Base-by-base conservation (phyloP, 2,888 invertebrate genomes). In the Crepidodera aurea region DNA sequence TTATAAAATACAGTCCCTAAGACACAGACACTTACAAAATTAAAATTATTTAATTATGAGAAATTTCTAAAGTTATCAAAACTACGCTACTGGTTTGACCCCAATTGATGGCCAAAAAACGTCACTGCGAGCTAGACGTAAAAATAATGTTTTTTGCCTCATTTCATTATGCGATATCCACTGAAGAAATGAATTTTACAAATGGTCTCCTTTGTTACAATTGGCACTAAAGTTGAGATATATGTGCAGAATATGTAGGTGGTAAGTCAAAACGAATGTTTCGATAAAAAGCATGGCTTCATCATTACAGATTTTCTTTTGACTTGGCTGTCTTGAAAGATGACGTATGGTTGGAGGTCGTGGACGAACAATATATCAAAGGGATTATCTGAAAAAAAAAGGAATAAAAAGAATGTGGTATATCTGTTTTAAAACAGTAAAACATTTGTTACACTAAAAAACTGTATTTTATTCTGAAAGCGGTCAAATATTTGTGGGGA, bases 161-260 rank as follows among this genome's bases (percentile, higher is more conserved):
- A 7, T 25, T 25, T 44, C 44, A 44, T 44, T 44, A 48, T 51
- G 18, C 51, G 27, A 37, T 37, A 37, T 51, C 51, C 34, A 51
- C 37, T 51, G 51, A 37, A 18, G 12, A 22, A 51, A 37, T 32
- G 19, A 13, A 32, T 51, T 51, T 37, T 29, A 51, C 51, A 51
- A 51, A 51, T 37, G 51, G 8, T 51, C n/a, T 51, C 51, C 12
- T 51, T 51, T 51, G 37, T 51, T 51, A 16, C 32, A 37, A 18
- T 18, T n/a, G 19, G 37, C 34, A 34, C 34, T 19, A 51, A 51
- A 51, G 37, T 37, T 13, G 19, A 48, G 37, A 51, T 32, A 51
- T 34, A 37, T 13, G 51, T 4, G 8, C 15, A 22, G 19, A 37
- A 51, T 51, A 51, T 19, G 32, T 51, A 37, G 51, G 51, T 16